Conservation (phyloP, 2,113 vertebrate species). For the Terrapene triunguis region DNA sequence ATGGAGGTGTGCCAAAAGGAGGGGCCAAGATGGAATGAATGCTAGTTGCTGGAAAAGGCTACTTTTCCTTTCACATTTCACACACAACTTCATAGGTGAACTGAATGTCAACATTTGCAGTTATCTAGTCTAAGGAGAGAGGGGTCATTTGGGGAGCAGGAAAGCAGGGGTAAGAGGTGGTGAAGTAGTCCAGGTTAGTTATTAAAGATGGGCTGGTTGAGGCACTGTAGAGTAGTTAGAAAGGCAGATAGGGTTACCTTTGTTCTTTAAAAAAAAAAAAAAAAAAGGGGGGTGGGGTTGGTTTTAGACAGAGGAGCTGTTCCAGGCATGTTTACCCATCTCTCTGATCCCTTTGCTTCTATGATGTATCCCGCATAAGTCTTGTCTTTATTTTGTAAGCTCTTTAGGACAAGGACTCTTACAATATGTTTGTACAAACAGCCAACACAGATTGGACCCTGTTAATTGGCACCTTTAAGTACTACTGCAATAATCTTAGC, state of each 20-base stretch:
- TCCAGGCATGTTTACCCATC: not conserved
- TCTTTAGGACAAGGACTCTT: accelerated
- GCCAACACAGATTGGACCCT: not conserved
- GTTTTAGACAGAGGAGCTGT: not conserved
- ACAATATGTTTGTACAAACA: not conserved
- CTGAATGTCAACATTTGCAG: not conserved
- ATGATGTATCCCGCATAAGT: not conserved
- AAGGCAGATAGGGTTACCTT: not conserved
- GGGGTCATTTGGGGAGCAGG: constrained; percentile 36
- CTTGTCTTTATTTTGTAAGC: not conserved
- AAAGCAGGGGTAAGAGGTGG: constrained; percentile 22
- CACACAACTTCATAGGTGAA: not conserved
- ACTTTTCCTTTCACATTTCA: not conserved
- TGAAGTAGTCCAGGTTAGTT: not conserved
- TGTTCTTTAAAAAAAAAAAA: not conserved
- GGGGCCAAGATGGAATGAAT: not conserved
- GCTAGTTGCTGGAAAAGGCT: not conserved
- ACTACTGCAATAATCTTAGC: not conserved
- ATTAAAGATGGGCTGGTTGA: not conserved
- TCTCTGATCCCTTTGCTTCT: not conserved
- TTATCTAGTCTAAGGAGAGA: constrained; percentile 35
- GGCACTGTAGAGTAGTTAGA: not conserved
- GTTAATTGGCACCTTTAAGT: not conserved
- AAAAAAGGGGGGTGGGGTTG: accelerated
- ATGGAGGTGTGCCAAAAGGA: not conserved